Conservation (phyloP, 2,888 invertebrate species). For the Patella depressa region DNA sequence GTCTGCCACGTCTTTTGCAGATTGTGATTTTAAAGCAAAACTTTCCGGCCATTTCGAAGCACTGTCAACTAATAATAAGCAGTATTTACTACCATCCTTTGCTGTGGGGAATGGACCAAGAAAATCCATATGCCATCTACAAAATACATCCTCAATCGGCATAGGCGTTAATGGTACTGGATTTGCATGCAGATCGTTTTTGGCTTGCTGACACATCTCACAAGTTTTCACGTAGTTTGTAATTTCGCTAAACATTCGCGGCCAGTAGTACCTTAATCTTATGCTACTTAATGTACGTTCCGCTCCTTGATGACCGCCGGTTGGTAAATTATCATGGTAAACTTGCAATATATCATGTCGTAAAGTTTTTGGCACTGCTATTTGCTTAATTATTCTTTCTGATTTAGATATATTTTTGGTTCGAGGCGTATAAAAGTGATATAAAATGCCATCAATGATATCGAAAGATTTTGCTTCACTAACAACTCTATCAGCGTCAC, state of each 20-base stretch:
- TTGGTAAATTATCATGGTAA: slow-evolving; percentile 23
- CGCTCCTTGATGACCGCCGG: slow-evolving; percentile 27
- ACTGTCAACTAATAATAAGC: slow-evolving; percentile 18
- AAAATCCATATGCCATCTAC: too few species aligned
- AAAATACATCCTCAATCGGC: too few species aligned
- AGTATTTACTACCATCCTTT: too few species aligned
- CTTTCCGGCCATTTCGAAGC: slow-evolving; percentile 16
- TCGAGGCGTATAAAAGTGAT: too few species aligned
- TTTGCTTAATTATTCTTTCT: not conserved
- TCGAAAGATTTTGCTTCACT: not conserved
- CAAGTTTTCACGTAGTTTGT: slow-evolving; percentile 28
- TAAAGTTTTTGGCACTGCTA: slow-evolving; percentile 24
- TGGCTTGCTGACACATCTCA: slow-evolving; percentile 28
- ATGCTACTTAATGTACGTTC: slow-evolving; percentile 19
- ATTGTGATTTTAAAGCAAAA: slow-evolving; percentile 22
- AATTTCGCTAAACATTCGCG: slow-evolving; percentile 28
- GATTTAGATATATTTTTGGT: slow-evolving; percentile 12
- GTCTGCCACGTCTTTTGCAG: slow-evolving; percentile 14
- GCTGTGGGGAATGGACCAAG: too few species aligned
- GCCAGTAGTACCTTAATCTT: slow-evolving; percentile 28
- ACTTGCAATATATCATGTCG: slow-evolving; percentile 27
- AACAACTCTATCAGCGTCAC: not conserved
- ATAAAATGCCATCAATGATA: slow-evolving; percentile 11
- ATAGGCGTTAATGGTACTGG: slow-evolving; percentile 32
- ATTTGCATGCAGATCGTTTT: slow-evolving; percentile 20